These are phyloP conservation scores for Nyctibius grandis DNA, from an alignment of 2,797 vertebrate genomes.

Conservation along the genomic window DNA sequence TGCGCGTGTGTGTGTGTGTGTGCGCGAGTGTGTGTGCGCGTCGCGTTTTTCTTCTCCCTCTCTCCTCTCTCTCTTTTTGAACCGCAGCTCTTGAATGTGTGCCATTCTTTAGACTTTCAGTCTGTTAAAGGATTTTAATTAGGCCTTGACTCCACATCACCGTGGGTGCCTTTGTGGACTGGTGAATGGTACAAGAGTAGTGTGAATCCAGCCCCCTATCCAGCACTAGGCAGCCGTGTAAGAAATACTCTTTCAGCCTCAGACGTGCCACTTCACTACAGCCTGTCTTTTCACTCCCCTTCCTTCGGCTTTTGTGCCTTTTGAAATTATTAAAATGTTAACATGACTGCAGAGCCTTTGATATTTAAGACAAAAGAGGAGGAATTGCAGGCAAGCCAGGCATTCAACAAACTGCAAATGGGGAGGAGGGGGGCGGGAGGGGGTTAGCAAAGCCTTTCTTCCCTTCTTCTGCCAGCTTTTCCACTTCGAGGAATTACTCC, in stretches of 20 bases:
- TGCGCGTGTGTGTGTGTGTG: neutral
- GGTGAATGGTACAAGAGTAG: slow-evolving; percentile 79
- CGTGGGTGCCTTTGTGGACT: slow-evolving; percentile 78
- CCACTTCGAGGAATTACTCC: slow-evolving; percentile 69
- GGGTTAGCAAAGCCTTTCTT: slow-evolving; percentile 82
- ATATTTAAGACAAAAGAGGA: slow-evolving; percentile 99
- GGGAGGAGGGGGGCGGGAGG: slow-evolving; percentile 41
- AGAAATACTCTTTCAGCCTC: slow-evolving; percentile 79
- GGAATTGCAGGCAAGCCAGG: slow-evolving; percentile 75
- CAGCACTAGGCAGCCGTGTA: slow-evolving; percentile 70
- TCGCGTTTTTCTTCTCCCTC: neutral
- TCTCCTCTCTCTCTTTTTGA: slow-evolving; percentile 48
- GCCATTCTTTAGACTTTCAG: slow-evolving; percentile 73
- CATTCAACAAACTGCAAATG: slow-evolving; percentile 83
- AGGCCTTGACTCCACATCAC: slow-evolving; percentile 80
- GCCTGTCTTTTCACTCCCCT: slow-evolving; percentile 80
- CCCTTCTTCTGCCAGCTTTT: slow-evolving; percentile 81
- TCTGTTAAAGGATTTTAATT: slow-evolving; percentile 87
- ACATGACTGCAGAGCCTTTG: slow-evolving; percentile 91
- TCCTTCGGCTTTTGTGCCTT: slow-evolving; percentile 84
- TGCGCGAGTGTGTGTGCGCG: neutral
- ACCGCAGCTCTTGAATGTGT: slow-evolving; percentile 72
- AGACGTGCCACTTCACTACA: slow-evolving; percentile 82
- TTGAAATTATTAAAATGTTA: slow-evolving; percentile 98
- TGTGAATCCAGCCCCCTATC: slow-evolving; percentile 73